phyloP scores from a whole-genome alignment of 2,797 vertebrate species.

The Pogonophryne albipinna region DNA sequence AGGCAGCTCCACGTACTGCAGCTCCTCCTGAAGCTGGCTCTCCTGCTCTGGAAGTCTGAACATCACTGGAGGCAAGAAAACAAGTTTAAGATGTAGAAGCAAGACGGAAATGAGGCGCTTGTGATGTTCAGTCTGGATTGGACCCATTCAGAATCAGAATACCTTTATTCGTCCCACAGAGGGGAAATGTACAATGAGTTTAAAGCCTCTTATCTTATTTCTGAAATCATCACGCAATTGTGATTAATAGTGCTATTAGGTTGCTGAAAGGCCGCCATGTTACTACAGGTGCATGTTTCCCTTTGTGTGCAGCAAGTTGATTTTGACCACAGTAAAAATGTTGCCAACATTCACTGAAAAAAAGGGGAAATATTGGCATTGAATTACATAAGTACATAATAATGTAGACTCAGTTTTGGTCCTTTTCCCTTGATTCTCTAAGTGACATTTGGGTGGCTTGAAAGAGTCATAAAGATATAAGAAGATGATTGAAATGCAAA shows the following conservation, averaged over 20 bases:
- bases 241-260: too few species aligned
- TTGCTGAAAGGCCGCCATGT: too few species aligned
- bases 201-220: too few species aligned
- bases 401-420: not conserved
- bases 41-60: slow-evolving; percentile 90
- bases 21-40: slow-evolving; percentile 87
- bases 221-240: too few species aligned
- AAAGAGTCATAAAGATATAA: not conserved
- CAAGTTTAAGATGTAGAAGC: not conserved
- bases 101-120: not conserved
- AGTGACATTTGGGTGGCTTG: not conserved
- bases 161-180: too few species aligned
- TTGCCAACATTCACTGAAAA: too few species aligned
- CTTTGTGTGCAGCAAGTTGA: too few species aligned
- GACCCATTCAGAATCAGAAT: not conserved
- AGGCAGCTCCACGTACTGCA: slow-evolving; percentile 88
- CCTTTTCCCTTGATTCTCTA: not conserved
- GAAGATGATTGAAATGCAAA: not conserved
- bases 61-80: slow-evolving; percentile 82
- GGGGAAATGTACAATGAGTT: too few species aligned
- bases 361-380: too few species aligned
- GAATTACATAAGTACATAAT: too few species aligned
- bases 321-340: too few species aligned
- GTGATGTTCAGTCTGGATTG: not conserved
- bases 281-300: too few species aligned